Evolutionary conservation across 1,140 invertebrate species (phyloP).

Genomic region (Musca vetustissima): DNA sequence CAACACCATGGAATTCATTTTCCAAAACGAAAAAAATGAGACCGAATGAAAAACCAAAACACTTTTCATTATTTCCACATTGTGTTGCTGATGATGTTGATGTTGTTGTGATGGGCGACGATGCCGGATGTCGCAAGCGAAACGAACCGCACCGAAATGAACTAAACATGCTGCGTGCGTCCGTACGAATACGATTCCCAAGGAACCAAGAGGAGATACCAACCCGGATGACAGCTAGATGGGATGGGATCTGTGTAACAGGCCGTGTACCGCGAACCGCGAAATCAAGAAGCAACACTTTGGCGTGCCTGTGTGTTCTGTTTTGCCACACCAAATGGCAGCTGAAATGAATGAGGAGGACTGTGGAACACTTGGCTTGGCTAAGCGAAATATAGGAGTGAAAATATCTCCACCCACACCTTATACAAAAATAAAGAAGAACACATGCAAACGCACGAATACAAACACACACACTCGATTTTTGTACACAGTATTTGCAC

Average conservation of each 20-base stretch:
- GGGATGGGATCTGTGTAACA: not conserved
- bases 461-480: too few relatives aligned
- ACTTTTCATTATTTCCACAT: slow-evolving; percentile 11
- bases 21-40: too few relatives aligned
- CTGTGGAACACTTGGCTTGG: too few relatives aligned
- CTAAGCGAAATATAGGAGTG: too few relatives aligned
- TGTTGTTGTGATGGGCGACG: not conserved
- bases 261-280: slow-evolving; percentile 11
- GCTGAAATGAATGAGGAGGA: not conserved
- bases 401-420: not conserved
- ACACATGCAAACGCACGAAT: not conserved
- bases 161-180: too few relatives aligned
- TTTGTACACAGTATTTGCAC: too few relatives aligned
- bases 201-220: too few relatives aligned
- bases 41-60: not conserved
- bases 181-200: too few relatives aligned
- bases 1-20: slow-evolving; percentile 9
- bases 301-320: not conserved
- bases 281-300: slow-evolving; percentile 16
- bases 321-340: slow-evolving; percentile 10
- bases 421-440: not conserved
- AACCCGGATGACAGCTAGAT: too few relatives aligned
- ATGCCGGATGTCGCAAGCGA: too few relatives aligned
- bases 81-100: not conserved
- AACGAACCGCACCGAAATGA: too few relatives aligned